Evolutionary conservation across 2,888 invertebrate species (phyloP).

Genomic region (Caenorhabditis sp.): DNA sequence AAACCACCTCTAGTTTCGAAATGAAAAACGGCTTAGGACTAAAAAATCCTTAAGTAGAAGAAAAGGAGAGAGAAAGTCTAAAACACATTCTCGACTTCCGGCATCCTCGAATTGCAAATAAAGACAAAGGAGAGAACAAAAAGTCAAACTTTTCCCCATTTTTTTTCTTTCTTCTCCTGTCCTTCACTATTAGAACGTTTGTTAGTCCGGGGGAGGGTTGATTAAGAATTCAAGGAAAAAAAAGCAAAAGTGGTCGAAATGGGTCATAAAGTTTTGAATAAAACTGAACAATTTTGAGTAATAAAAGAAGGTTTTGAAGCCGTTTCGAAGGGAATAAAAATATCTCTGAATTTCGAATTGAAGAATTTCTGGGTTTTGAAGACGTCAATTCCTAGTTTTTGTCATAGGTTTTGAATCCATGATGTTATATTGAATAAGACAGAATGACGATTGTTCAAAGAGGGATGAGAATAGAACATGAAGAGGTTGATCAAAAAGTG

Average conservation of each 20-base stretch:
- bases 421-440: conserved; percentile 9
- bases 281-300: background rate
- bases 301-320: background rate
- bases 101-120: conserved; percentile 19
- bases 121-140: conserved; percentile 33
- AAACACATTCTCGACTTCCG: conserved; percentile 13
- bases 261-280: background rate
- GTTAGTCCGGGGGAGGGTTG: conserved; percentile 24
- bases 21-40: background rate
- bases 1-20: background rate
- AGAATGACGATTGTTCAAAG: background rate
- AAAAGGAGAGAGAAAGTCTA: background rate
- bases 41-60: background rate
- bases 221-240: conserved; percentile 40
- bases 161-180: background rate
- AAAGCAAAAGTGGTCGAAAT: background rate
- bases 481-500: background rate
- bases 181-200: conserved; percentile 28
- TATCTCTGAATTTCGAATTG: too few species aligned
- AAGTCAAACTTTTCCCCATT: conserved; percentile 21
- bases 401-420: conserved; percentile 4
- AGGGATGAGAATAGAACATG: background rate
- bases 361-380: background rate
- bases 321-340: background rate
- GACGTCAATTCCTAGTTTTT: conserved; percentile 9